These are phyloP conservation scores for Apoda limacodes DNA, from an alignment of 2,888 invertebrate species.

Conservation along the genomic window DNA sequence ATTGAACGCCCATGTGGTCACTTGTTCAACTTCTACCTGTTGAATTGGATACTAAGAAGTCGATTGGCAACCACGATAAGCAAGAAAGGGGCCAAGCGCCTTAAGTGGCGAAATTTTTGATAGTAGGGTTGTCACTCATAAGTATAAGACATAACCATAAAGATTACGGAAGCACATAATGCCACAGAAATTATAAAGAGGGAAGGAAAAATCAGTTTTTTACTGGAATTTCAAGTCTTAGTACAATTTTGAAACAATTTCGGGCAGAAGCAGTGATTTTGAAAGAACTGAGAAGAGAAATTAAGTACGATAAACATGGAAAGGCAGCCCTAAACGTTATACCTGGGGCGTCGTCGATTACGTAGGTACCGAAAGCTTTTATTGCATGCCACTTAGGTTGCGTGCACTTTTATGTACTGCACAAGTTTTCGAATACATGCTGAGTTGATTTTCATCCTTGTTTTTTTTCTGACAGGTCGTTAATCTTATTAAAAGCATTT, in stretches of 20 bases:
- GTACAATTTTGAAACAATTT: constrained; percentile 5
- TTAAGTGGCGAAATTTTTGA: constrained; percentile 43
- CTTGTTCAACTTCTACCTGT: too few relatives aligned
- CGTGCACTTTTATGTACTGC: constrained; percentile 42
- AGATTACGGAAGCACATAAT: constrained; percentile 12
- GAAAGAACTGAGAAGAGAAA: constrained; percentile 1
- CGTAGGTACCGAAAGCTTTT: constrained; percentile 33
- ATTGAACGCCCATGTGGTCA: too few relatives aligned
- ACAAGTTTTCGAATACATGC: constrained; percentile 41
- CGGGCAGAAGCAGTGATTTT: too few relatives aligned
- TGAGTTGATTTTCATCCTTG: constrained; percentile 20
- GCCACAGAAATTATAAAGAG: too few relatives aligned
- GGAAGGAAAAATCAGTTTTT: too few relatives aligned
- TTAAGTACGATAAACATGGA: constrained; percentile 1
- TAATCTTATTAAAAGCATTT: too few relatives aligned
- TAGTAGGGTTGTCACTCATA: constrained; percentile 24
- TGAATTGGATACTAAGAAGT: constrained; percentile 49
- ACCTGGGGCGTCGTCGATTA: constrained; percentile 30
- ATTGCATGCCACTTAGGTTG: constrained; percentile 44
- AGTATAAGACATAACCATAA: constrained; percentile 7
- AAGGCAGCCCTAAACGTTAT: constrained; percentile 29
- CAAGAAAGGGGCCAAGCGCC: constrained; percentile 40
- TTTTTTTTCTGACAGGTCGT: too few relatives aligned
- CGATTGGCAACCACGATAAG: constrained; percentile 42
- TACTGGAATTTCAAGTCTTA: too few relatives aligned